Evolutionary conservation across 2,113 vertebrate genomes (phyloP).

Genomic region (Stigmatopora nigra): DNA sequence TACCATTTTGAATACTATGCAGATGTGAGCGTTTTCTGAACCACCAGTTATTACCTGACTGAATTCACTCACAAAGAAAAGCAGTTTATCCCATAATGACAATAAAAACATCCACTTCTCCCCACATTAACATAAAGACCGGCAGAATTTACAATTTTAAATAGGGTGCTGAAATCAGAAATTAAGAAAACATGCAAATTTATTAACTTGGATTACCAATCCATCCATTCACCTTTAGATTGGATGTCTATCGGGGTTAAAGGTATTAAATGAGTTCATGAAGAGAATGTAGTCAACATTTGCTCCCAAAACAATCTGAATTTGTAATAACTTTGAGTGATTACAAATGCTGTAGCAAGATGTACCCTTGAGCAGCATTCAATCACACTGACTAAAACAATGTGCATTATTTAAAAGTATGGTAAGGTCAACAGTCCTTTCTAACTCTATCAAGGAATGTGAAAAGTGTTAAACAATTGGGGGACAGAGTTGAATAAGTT

Average conservation of each 20-base stretch:
- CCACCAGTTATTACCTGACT: neutral
- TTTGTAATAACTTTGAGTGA: constrained; percentile 79
- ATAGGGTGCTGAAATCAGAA: no score
- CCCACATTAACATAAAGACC: no score
- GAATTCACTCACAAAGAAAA: no score
- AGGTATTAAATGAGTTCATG: constrained; percentile 79
- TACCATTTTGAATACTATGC: no score
- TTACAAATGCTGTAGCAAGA: constrained; percentile 74
- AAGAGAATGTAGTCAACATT: constrained; percentile 84
- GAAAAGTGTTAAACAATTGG: neutral
- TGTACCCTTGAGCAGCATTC: constrained; percentile 51
- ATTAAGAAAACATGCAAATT: no score
- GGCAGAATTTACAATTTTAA: no score
- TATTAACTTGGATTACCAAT: neutral
- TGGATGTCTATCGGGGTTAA: no score
- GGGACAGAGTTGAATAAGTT: neutral
- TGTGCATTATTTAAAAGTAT: neutral
- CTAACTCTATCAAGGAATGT: neutral
- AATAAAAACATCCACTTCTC: no score
- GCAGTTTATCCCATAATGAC: no score
- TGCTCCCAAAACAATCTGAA: constrained; percentile 75
- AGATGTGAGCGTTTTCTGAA: neutral
- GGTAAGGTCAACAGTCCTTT: neutral
- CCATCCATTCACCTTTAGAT: neutral
- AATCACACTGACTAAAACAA: constrained; percentile 23